A percentile compares a stretch with the other conserved stretches of the same genome.
Evolutionary conservation across 1,140 invertebrate genomes (phyloP).

Genomic region (Idris sp.): DNA sequence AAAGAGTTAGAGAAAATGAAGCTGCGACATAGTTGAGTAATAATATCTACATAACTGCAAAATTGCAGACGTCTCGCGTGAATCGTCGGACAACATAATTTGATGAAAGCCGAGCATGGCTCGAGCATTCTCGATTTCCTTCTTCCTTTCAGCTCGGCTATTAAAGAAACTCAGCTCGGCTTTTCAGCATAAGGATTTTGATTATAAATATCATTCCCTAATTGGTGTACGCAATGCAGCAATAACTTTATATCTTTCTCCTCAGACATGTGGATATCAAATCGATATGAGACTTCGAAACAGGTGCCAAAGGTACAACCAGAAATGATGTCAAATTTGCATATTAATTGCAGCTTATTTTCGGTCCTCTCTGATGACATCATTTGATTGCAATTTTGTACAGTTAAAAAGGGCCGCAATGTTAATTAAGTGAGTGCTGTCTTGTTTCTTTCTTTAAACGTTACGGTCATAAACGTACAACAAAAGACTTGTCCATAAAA

Average conservation of each 20-base stretch:
- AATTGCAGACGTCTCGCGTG: slow-evolving; percentile 57
- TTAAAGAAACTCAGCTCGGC: slow-evolving; percentile 36
- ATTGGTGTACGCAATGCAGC: too few relatives aligned
- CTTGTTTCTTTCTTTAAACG: too few relatives aligned
- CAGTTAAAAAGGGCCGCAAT: slow-evolving; percentile 6
- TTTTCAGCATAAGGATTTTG: neutral
- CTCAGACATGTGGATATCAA: too few relatives aligned
- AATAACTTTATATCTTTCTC: too few relatives aligned
- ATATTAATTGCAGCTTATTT: slow-evolving; percentile 6
- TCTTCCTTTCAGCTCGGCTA: slow-evolving; percentile 23
- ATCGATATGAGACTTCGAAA: too few relatives aligned
- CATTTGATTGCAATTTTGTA: slow-evolving; percentile 22
- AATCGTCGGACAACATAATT: slow-evolving; percentile 65
- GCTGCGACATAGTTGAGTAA: slow-evolving; percentile 31
- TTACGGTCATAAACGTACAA: too few relatives aligned
- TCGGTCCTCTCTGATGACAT: slow-evolving; percentile 4
- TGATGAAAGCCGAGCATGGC: slow-evolving; percentile 64
- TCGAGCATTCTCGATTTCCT: slow-evolving; percentile 45
- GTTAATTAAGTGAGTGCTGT: slow-evolving; percentile 20
- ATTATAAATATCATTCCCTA: neutral
- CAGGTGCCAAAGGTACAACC: neutral
- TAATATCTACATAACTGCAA: slow-evolving; percentile 65
- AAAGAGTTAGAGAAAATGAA: neutral
- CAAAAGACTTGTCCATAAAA: too few relatives aligned
- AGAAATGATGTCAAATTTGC: slow-evolving; percentile 9